Evolutionary conservation across 2,797 vertebrate species (phyloP).

Genomic region (Premnoplex brunnescens): DNA sequence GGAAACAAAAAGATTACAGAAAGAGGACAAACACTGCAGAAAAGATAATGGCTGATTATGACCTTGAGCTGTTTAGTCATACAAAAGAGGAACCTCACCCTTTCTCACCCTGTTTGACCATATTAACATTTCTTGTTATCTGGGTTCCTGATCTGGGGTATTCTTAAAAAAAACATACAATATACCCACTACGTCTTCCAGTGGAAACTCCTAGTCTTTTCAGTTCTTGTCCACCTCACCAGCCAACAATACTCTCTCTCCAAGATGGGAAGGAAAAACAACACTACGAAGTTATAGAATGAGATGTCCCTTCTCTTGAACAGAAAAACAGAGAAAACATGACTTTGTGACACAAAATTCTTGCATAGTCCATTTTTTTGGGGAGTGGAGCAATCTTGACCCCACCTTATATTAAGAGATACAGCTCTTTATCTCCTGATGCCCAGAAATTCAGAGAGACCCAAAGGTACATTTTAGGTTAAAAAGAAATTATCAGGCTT

Average conservation of each 20-base stretch:
- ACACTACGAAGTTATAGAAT: not conserved
- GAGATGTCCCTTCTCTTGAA: not conserved
- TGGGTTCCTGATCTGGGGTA: not conserved
- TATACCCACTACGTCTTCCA: not conserved
- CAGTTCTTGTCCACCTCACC: not conserved
- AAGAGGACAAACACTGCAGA: not conserved
- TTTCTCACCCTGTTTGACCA: not conserved
- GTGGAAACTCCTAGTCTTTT: not conserved
- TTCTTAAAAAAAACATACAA: not conserved
- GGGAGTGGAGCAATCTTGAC: not conserved
- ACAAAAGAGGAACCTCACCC: not conserved
- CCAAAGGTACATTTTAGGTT: not conserved
- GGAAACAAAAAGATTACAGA: conserved; percentile 30
- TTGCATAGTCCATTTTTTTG: not conserved
- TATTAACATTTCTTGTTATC: not conserved
- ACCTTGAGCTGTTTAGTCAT: conserved; percentile 1
- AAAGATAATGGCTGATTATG: not conserved
- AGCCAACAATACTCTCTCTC: not conserved
- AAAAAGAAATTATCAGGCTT: not conserved
- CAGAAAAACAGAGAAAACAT: not conserved
- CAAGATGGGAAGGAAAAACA: not conserved
- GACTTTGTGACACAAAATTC: not conserved
- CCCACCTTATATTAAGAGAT: not conserved
- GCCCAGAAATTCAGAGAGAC: not conserved
- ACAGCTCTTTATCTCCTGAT: not conserved